Evolutionary conservation across 1,140 invertebrate genomes (phyloP).

Genomic region (Olivierus martensii): DNA sequence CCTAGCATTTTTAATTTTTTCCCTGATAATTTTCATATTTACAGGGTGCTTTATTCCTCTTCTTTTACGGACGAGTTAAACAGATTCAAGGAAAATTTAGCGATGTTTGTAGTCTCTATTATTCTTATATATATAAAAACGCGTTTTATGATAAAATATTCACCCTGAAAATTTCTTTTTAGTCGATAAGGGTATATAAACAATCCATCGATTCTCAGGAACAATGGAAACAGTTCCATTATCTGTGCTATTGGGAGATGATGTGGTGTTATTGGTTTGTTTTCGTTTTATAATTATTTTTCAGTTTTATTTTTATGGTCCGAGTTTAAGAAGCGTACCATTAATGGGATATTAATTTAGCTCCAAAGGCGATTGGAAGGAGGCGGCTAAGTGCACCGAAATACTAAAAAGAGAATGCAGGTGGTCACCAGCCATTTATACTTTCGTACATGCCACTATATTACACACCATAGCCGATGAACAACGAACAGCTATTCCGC

Average conservation of each 20-base stretch:
- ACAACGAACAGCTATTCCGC: conserved; percentile 49
- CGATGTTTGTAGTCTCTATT: conserved; percentile 25
- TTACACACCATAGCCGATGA: conserved; percentile 35
- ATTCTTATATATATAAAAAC: background rate
- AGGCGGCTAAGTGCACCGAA: conserved; percentile 55
- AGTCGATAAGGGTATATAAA: conserved; percentile 60
- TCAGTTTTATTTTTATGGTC: conserved; percentile 8
- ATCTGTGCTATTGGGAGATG: conserved; percentile 90
- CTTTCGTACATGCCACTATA: conserved; percentile 72
- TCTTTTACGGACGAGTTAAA: conserved; percentile 74
- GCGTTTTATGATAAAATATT: background rate
- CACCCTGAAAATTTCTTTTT: background rate
- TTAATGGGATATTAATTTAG: conserved; percentile 21
- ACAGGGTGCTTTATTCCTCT: conserved; percentile 78
- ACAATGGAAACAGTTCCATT: conserved; percentile 86
- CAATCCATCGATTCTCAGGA: conserved; percentile 69
- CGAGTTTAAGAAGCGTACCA: too few relatives aligned
- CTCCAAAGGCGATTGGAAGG: conserved; percentile 45
- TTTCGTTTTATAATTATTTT: background rate
- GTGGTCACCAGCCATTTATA: conserved; percentile 84
- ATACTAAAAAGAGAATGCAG: conserved; percentile 59
- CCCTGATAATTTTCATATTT: conserved; percentile 18
- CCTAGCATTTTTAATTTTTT: too few relatives aligned
- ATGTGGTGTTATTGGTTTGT: conserved; percentile 72
- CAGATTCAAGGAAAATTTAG: conserved; percentile 65